Evolutionary conservation across 2,113 vertebrate genomes (phyloP), one percentile per base, ranked within the genome.

Genomic region (Recurvirostra avosetta): DNA sequence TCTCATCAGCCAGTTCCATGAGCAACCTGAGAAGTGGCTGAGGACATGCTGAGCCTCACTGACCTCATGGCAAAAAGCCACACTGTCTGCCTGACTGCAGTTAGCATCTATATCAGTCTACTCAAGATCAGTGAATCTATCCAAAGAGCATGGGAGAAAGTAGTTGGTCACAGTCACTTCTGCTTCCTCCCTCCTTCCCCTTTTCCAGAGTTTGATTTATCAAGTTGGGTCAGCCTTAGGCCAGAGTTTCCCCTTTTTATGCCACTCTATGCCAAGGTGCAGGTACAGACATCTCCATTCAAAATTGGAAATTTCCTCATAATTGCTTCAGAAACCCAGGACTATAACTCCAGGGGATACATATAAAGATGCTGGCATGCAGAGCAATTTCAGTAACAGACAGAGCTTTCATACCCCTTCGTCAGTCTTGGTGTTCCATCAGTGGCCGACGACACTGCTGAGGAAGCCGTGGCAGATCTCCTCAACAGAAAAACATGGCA

Each of bases 151-250:
- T 0, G 0, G 15, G 21, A 71, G 29, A 63, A 92, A 49, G 1
- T 50, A 62, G 8, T 2, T 21, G 3, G 25, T 49, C 30, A 43
- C 30, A 1, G 3, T 26, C 0, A 0, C 25, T 93, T 67, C 74
- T 88, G 18, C 52, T 75, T 86, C 56, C 58, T 86, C 29, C 47
- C 53, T 12, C 21, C 30, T 76, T 47, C 40, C 15, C 20, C 43
- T 72, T 79, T 68, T 61, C 67, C 75, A 61, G 32, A 78, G 25
- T 36, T 21, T 0, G 4, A 2, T 72, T 75, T 62, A 53, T n/a
- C 1, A 1, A 1, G 9, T 14, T 75, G 14, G 8, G 49, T 52
- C 29, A 86, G 27, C 25, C 38, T n/a, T 63, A 47, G 55, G 0
- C 5, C 18, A 61, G 50, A 55, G 2, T 53, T 88, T 27, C 25